Base-by-base conservation (phyloP, 64 coral and sea anemone species). In the Catalaphyllia jardinei region DNA sequence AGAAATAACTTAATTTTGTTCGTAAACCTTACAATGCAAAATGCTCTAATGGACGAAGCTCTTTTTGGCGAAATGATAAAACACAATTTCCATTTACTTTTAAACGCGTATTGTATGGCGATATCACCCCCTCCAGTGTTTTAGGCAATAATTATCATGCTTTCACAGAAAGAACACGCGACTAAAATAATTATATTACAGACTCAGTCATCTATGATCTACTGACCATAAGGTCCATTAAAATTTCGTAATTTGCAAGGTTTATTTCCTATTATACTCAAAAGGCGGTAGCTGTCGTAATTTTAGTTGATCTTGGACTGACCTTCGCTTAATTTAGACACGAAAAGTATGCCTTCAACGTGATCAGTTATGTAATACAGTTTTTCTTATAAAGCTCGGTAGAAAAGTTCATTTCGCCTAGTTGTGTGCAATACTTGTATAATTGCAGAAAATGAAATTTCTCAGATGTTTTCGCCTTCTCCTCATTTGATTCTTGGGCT, bases 191-290 rank as follows among this genome's bases (percentile, higher is more conserved):
- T 64, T 13, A 85, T 24, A 22, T 51, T 52, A 27, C 46, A 71
- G 8, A 25, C 71, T 85, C 29, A 52, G n/a, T 71, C 38, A 51
- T 67, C 15, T 12, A 20, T 84, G 51, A 84, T 84, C 33, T 50
- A 71, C 20, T 71, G 60, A 49, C 81, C 31, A 85, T 85, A 49
- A 71, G n/a, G 19, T 3, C 62, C 35, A 84, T 84, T 84, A 50
- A 84, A 39, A 65, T 67, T 83, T 60, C 61, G 28, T 83, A 63
- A 69, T 50, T 38, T 84, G 63, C 12, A n/a, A 84, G 30, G 31
- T 84, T 84, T 84, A 69, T 71, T 84, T 69, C 80, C 81, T 69
- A 84, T 84, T 84, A 71, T 84, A 84, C 62, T 65, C 19, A 49
- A 84, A 50, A 22, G 81, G 33, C 31, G 62, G 81, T 84, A 84